Base-by-base conservation (phyloP, 2,888 invertebrate species). In the Junonia oenone region DNA sequence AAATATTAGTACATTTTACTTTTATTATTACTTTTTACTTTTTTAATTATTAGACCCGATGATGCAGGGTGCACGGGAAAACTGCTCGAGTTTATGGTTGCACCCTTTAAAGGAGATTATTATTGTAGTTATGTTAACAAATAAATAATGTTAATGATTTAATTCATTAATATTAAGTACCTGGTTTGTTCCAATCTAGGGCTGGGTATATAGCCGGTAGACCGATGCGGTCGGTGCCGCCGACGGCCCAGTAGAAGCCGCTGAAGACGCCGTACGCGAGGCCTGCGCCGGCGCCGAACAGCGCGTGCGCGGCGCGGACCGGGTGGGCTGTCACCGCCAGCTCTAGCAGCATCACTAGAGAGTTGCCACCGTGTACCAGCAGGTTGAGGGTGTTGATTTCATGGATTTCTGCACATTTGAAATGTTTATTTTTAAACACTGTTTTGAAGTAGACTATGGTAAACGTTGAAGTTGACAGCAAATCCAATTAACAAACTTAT, bases 331-430 rank as follows among this genome's bases (percentile, higher is more conserved):
- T 94, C 49, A 96, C 83, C 53, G 91, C 90, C 45, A 96, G 76
- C 80, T 97, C 97, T 3, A 93, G 61, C 35, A 95, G 74, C 93
- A 96, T 95, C 61, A 95, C 81, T 8, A 94, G 66, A 0, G 95
- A 94, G 83, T 97, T 97, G 61, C 93, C 92, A 9, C 93, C 94
- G 76, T 97, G 97, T 0, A 94, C 92, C 50, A 95, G 84, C 14
- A 95, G 78, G 77, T 95, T 96, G 38, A 95, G 83, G 0, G 92
- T 90, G 72, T 94, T 93, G 43, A 94, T 77, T 40, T 84, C 79
- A 63, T 94, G 93, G 47, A 92, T 91, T 68, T 87, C 93, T 93
- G 77, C 3, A 51, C 45, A 31, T 22, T 38, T 17, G 40, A 53
- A 43, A 40, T 6, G 13, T 8, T 8, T 13, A n/a, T 1, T 15